These are phyloP conservation scores for Echinops telfairi DNA, from an alignment of 2,113 vertebrate genomes.

Conservation along the genomic window DNA sequence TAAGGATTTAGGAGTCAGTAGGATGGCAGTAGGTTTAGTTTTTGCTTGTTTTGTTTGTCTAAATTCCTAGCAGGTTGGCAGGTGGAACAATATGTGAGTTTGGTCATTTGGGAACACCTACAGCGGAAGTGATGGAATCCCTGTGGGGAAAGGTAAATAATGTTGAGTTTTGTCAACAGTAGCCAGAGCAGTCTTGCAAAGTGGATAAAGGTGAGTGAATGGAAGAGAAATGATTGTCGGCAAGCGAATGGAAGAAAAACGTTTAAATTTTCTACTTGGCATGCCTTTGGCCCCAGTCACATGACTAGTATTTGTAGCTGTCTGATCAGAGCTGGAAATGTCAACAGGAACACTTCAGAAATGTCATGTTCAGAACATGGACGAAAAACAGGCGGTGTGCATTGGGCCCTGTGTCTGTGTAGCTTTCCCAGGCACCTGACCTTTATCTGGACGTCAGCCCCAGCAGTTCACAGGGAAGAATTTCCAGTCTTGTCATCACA, in stretches of 20 bases:
- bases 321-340: constrained; percentile 60
- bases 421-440: constrained; percentile 47
- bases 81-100: no score
- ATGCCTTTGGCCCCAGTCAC: background rate
- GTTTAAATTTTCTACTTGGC: constrained; percentile 10
- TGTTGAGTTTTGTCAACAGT: constrained; percentile 24
- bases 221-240: background rate
- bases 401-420: background rate
- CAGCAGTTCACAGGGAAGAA: background rate
- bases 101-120: background rate
- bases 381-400: constrained; percentile 40
- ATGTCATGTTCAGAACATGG: constrained; percentile 19
- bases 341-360: constrained; percentile 41
- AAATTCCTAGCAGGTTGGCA: no score
- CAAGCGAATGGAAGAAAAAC: constrained; percentile 45
- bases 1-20: no score
- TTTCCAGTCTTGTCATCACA: constrained; percentile 49
- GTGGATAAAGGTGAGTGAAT: no score
- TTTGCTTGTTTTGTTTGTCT: no score
- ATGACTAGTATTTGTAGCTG: background rate
- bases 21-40: no score
- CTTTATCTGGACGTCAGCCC: constrained; percentile 50
- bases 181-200: background rate
- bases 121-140: background rate
- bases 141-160: background rate